Conservation (phyloP, 2,797 vertebrate species). For the Ctenopoma kingsleyae region DNA sequence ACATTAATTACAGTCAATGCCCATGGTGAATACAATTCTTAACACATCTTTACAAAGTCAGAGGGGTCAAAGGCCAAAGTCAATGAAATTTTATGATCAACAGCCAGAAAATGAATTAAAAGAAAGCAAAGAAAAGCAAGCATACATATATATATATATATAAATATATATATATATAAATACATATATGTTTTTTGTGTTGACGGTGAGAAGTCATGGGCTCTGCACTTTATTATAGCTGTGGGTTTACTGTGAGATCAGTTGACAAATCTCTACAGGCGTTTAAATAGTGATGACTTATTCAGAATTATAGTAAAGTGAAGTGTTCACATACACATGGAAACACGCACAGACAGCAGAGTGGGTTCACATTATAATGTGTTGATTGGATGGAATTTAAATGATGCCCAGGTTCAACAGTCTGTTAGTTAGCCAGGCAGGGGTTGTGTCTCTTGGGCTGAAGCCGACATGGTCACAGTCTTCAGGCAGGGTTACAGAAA, state of each 20-base stretch:
- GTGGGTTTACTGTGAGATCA: conserved; percentile 25
- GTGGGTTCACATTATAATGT: conserved; percentile 65
- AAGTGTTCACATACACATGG: conserved; percentile 12
- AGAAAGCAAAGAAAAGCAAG: background rate
- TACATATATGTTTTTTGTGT: too few relatives aligned
- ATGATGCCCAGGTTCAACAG: conserved; percentile 76
- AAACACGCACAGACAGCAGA: conserved; percentile 11
- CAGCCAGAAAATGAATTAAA: background rate
- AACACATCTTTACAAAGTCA: too few relatives aligned
- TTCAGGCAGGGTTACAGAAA: conserved; percentile 68
- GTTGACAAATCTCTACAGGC: conserved; percentile 34
- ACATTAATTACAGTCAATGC: too few relatives aligned
- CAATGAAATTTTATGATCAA: background rate
- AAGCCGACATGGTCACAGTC: conserved; percentile 54
- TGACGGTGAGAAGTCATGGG: conserved; percentile 1
- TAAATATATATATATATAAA: too few relatives aligned
- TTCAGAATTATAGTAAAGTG: conserved; percentile 15
- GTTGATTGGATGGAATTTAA: conserved; percentile 82
- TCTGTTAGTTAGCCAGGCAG: conserved; percentile 51
- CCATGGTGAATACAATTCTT: too few relatives aligned
- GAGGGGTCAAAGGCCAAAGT: too few relatives aligned
- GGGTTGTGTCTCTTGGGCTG: conserved; percentile 66
- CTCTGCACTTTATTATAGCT: conserved; percentile 25
- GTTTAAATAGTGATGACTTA: conserved; percentile 49
- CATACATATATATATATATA: too few relatives aligned